A percentile compares a stretch with the other conserved stretches of the same genome.
phyloP scores from a whole-genome alignment of 2,888 invertebrate species.

The Hydroisotoma schaefferi region DNA sequence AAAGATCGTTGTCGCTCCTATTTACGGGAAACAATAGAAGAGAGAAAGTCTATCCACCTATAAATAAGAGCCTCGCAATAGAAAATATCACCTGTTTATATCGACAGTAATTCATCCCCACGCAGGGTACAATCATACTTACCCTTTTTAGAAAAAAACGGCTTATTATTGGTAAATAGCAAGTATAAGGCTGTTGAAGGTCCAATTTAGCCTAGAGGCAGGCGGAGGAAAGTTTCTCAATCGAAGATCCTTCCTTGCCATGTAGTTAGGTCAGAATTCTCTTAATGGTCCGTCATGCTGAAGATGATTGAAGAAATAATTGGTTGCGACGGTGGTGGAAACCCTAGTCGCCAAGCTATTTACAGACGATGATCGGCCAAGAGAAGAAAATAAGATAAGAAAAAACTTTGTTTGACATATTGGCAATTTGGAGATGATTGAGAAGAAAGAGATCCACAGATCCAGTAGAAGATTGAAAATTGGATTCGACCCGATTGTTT shows the following conservation, averaged over 20 bases:
- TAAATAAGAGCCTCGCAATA: no score
- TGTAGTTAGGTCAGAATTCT: no score
- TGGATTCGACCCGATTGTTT: conserved; percentile 4
- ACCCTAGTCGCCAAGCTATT: neutral
- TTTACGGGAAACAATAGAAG: no score
- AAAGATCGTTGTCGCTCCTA: no score
- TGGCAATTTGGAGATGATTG: conserved; percentile 6
- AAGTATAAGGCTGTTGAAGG: no score
- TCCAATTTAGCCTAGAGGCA: neutral
- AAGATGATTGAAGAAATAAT: neutral
- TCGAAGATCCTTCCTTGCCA: no score
- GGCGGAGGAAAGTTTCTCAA: neutral
- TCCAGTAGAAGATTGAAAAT: neutral
- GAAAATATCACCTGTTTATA: no score
- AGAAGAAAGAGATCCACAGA: neutral
- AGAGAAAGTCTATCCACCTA: no score
- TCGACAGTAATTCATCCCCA: no score
- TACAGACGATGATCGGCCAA: neutral
- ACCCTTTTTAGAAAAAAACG: no score
- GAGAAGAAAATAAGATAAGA: conserved; percentile 1
- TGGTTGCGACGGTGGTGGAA: neutral
- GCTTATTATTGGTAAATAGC: no score
- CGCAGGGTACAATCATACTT: no score
- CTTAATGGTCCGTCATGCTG: neutral
- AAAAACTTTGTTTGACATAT: conserved; percentile 1